These are phyloP conservation scores for Pogoniulus pusillus DNA, from an alignment of 2,797 vertebrate genomes.

Conservation along the genomic window DNA sequence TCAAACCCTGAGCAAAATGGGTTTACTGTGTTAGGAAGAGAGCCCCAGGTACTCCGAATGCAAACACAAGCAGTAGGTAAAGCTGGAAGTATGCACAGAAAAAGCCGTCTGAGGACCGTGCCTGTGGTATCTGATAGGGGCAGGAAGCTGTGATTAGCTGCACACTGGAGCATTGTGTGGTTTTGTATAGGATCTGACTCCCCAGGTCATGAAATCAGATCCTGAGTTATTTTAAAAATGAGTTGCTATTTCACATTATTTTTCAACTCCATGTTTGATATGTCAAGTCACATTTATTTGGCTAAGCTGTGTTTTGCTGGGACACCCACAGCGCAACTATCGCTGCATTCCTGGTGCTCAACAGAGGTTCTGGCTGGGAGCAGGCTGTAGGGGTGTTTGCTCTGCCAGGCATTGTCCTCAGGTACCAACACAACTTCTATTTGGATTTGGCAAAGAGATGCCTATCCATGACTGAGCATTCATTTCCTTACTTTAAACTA, in stretches of 20 bases:
- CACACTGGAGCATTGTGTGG: slow-evolving; percentile 62
- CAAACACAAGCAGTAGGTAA: background rate
- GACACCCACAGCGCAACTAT: background rate
- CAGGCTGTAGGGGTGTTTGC: background rate
- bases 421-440: background rate
- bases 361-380: background rate
- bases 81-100: background rate
- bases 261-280: slow-evolving; percentile 29
- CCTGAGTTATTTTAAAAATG: slow-evolving; percentile 63
- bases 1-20: background rate
- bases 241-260: slow-evolving; percentile 49
- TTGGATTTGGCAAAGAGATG: background rate
- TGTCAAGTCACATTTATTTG: slow-evolving; percentile 35
- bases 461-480: background rate
- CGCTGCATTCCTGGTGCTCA: background rate
- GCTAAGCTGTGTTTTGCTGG: background rate
- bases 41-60: background rate
- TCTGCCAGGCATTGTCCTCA: background rate
- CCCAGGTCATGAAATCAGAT: slow-evolving; percentile 55
- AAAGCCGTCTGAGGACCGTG: background rate
- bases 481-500: background rate
- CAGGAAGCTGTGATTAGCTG: slow-evolving; percentile 56
- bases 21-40: background rate
- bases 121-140: background rate
- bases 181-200: slow-evolving; percentile 42